Conservation (phyloP, 37 sponge, comb jelly and placozoan species). For the Amphimedon queenslandica region DNA sequence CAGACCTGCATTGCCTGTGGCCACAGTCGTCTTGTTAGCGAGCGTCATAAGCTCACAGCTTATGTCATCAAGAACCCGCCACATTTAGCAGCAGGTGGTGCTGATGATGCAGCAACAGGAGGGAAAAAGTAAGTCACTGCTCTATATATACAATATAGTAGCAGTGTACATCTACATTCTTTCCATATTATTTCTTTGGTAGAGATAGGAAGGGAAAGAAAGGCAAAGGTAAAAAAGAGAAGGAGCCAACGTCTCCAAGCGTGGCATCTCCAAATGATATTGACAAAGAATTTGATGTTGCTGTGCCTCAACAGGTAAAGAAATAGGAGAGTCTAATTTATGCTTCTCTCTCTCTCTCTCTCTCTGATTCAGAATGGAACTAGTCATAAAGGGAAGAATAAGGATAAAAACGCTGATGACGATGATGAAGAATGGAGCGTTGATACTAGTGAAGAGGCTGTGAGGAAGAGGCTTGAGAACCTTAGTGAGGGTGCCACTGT, state of each 20-base stretch:
- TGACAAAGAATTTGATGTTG: not conserved
- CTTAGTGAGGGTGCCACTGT: conserved; percentile 48
- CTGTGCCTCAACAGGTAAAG: too few species aligned
- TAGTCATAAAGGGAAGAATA: too few species aligned
- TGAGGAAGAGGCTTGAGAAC: conserved; percentile 65
- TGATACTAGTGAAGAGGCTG: conserved; percentile 80
- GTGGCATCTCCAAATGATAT: not conserved
- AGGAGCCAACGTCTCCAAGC: conserved; percentile 19
- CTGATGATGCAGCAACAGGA: too few species aligned
- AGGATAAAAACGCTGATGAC: conserved; percentile 10
- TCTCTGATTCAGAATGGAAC: not conserved
- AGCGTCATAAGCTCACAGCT: conserved; percentile 80
- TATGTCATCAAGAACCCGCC: conserved; percentile 95
- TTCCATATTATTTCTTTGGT: not conserved
- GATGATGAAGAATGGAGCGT: conserved; percentile 89
- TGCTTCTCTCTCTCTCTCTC: not conserved
- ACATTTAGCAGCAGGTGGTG: conserved; percentile 20
- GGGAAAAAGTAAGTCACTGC: too few species aligned
- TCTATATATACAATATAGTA: too few species aligned
- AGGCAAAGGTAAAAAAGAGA: conserved; percentile 38
- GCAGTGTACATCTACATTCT: not conserved
- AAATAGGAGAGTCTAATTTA: too few species aligned
- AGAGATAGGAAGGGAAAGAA: conserved; percentile 28
- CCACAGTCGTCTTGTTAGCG: conserved; percentile 61
- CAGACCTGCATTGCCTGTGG: conserved; percentile 95